Percentiles rank a stretch among this genome's conserved stretches.
Evolutionary conservation across 2,888 invertebrate genomes (phyloP).

Genomic region (Clitarchus hookeri): DNA sequence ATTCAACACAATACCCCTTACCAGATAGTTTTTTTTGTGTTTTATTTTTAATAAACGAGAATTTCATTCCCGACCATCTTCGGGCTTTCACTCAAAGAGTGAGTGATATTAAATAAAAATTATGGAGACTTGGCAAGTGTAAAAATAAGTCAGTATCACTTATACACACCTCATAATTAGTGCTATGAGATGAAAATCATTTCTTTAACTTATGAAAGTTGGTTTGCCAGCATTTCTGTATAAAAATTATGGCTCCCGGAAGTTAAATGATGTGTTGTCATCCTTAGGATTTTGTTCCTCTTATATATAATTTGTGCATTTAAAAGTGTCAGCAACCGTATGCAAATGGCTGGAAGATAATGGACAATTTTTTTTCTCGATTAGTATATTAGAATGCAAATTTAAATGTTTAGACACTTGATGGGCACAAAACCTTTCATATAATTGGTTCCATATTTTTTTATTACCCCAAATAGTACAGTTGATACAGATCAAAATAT

Average conservation of each 20-base stretch:
- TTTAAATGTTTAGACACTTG: background rate
- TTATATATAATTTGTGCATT: background rate
- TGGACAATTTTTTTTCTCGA: background rate
- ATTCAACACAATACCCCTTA: conserved; percentile 20
- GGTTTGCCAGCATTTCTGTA: background rate
- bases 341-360: background rate
- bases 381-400: background rate
- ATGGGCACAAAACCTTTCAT: conserved; percentile 5
- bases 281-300: conserved; percentile 8
- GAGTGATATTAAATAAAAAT: background rate
- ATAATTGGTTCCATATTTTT: background rate
- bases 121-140: background rate
- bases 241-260: background rate
- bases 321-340: background rate
- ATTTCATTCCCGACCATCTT: conserved; percentile 5
- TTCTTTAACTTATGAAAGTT: background rate
- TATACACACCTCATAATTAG: background rate
- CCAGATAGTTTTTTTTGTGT: conserved; percentile 19
- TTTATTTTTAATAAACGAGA: background rate
- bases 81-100: background rate
- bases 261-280: background rate
- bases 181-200: background rate
- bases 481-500: background rate
- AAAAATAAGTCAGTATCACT: background rate
- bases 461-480: background rate